Conservation (phyloP, 1,140 invertebrate genomes). For the Ceratosolen solmsi region DNA sequence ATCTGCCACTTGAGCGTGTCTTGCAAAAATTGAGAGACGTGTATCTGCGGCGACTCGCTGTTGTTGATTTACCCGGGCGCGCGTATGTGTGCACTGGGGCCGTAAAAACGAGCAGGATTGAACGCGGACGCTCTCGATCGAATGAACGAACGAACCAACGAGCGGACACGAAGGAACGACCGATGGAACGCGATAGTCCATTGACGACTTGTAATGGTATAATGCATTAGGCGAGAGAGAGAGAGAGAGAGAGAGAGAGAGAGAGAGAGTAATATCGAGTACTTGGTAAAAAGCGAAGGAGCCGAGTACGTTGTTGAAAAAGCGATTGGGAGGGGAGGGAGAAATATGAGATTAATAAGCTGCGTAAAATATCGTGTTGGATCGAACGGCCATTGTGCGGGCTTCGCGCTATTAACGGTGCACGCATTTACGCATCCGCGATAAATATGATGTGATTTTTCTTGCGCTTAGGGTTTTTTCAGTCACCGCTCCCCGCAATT, state of each 20-base stretch:
- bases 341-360: slow-evolving; percentile 35
- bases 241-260: background rate
- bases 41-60: background rate
- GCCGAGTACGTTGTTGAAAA: background rate
- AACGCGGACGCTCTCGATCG: too few species aligned
- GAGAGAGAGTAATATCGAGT: background rate
- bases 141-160: too few species aligned
- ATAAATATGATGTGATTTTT: background rate
- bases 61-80: background rate
- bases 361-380: slow-evolving; percentile 36
- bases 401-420: background rate
- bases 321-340: slow-evolving; percentile 25
- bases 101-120: too few species aligned
- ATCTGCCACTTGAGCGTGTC: background rate
- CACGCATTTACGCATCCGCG: background rate
- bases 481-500: background rate
- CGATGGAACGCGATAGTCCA: background rate
- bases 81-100: too few species aligned
- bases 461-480: background rate
- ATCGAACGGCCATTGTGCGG: slow-evolving; percentile 1
- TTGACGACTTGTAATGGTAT: slow-evolving; percentile 34
- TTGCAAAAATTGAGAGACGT: slow-evolving; percentile 9
- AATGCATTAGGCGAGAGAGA: background rate
- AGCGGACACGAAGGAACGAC: background rate
- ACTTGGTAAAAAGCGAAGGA: background rate